Percentiles rank a stretch among this genome's conserved stretches.
Conservation (phyloP, 2,797 vertebrate species). For the Urosaurus nigricauda region DNA sequence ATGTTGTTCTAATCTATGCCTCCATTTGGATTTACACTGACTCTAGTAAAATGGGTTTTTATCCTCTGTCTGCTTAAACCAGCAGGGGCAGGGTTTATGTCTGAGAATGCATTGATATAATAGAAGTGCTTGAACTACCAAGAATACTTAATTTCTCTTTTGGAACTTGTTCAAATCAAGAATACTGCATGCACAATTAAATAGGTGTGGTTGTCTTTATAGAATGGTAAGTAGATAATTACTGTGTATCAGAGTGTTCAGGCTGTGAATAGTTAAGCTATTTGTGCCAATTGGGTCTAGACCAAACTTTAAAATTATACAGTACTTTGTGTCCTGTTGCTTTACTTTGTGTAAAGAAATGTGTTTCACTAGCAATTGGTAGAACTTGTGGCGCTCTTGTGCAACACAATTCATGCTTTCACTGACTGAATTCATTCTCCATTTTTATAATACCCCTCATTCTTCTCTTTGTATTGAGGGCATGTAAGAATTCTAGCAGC, state of each 20-base stretch:
- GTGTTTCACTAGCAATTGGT: constrained; percentile 33
- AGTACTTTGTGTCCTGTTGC: constrained; percentile 39
- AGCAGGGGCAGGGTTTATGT: constrained; percentile 41
- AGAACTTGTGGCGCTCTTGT: constrained; percentile 43
- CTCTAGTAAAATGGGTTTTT: background rate
- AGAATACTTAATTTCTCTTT: background rate
- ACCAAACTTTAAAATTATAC: constrained; percentile 23
- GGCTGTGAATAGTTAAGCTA: constrained; percentile 42
- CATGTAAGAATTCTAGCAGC: constrained; percentile 72
- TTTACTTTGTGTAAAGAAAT: constrained; percentile 48
- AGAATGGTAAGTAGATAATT: constrained; percentile 54
- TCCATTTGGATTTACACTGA: background rate
- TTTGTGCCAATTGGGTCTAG: constrained; percentile 40
- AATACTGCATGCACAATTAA: constrained; percentile 53
- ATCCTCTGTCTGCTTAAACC: background rate
- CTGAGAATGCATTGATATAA: background rate
- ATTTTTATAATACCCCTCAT: constrained; percentile 66
- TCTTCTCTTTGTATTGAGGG: constrained; percentile 72
- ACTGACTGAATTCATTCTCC: constrained; percentile 54
- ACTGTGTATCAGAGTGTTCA: constrained; percentile 52
- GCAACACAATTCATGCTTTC: constrained; percentile 48
- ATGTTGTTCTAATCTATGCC: background rate
- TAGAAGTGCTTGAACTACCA: constrained; percentile 44
- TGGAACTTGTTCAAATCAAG: constrained; percentile 1
- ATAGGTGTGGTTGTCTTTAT: constrained; percentile 47